Evolutionary conservation across 2,113 vertebrate species (phyloP).

Genomic region (Vulpes lagopus): DNA sequence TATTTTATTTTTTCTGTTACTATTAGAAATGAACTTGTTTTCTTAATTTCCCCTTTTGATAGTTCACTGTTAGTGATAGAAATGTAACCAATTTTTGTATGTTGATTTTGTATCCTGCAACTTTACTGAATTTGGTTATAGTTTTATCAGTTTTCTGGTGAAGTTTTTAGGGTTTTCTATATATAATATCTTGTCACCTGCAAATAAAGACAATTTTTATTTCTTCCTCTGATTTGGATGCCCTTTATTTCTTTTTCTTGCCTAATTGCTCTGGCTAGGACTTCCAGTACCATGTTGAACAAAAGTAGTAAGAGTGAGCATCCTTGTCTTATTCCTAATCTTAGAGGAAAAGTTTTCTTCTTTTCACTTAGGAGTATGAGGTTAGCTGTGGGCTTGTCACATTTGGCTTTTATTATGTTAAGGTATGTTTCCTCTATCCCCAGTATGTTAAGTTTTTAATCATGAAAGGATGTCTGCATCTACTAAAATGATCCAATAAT

Average conservation of each 20-base stretch:
- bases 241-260: neutral
- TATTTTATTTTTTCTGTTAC: neutral
- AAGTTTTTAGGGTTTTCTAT: neutral
- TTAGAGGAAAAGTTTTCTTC: neutral
- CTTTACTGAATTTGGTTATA: neutral
- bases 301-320: neutral
- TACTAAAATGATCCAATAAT: neutral
- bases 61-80: neutral
- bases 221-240: neutral
- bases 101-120: neutral
- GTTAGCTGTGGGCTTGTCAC: neutral
- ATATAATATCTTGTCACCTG: neutral
- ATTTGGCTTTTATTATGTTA: neutral
- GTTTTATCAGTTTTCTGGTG: neutral
- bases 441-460: neutral
- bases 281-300: neutral
- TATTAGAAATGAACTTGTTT: neutral
- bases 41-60: neutral
- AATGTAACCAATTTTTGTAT: neutral
- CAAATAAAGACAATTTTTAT: neutral
- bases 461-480: neutral
- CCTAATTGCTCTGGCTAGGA: neutral
- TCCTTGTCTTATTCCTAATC: neutral
- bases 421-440: neutral
- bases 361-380: neutral